Conservation (phyloP, 2,113 vertebrate genomes). For the Crotalus helleri region DNA sequence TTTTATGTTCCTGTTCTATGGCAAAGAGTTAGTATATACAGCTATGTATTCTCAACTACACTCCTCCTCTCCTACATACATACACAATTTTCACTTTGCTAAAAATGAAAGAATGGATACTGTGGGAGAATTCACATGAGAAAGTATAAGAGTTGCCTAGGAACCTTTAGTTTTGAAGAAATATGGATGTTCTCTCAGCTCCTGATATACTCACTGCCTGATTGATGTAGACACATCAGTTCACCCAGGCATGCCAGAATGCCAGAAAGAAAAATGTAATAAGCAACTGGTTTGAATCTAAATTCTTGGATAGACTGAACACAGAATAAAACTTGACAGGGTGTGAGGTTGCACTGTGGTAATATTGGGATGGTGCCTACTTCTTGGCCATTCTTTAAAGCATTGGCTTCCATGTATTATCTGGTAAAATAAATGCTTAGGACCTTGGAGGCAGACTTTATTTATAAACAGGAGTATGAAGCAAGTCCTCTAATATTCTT, state of each 20-base stretch:
- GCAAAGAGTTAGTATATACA: background rate
- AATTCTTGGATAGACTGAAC: background rate
- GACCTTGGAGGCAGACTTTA: background rate
- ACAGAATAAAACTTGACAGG: slow-evolving; percentile 29
- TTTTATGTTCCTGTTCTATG: background rate
- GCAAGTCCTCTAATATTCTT: background rate
- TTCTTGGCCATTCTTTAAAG: background rate
- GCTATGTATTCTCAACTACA: fast-evolving
- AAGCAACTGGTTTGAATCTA: background rate
- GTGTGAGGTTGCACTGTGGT: slow-evolving; percentile 3
- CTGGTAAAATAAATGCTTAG: background rate
- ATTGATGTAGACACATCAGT: slow-evolving; percentile 14
- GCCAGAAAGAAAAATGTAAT: background rate
- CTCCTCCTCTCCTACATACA: background rate
- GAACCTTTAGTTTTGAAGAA: background rate
- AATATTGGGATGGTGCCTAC: background rate
- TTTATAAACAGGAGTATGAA: background rate
- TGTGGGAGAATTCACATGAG: background rate
- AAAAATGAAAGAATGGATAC: fast-evolving
- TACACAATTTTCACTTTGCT: background rate
- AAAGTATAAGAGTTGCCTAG: background rate
- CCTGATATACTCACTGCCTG: slow-evolving; percentile 9
- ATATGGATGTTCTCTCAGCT: background rate
- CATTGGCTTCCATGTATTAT: background rate
- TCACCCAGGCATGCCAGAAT: background rate